These are phyloP conservation scores for Fringilla coelebs DNA, from an alignment of 2,797 vertebrate genomes.

Conservation along the genomic window DNA sequence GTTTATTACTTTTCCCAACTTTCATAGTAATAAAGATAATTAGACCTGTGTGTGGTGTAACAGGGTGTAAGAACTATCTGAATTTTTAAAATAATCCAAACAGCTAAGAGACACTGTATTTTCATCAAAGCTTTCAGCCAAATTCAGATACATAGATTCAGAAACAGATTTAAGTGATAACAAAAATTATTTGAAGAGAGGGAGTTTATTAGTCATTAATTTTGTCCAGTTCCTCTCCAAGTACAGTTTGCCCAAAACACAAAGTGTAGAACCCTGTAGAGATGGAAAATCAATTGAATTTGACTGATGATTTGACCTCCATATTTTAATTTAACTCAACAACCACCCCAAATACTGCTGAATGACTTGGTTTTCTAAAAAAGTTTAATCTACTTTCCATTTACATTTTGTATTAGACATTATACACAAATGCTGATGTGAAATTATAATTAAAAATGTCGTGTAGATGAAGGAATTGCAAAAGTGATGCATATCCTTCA, in stretches of 20 bases:
- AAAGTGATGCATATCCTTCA: neutral
- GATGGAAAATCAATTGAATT: neutral
- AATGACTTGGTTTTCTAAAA: neutral
- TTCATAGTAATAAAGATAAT: neutral
- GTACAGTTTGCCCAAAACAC: neutral
- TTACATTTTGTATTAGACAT: neutral
- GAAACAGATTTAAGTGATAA: neutral
- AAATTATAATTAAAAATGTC: conserved; percentile 15
- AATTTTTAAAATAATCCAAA: neutral
- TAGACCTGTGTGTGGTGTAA: neutral
- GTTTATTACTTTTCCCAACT: neutral
- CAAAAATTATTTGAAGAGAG: neutral
- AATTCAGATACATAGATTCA: neutral
- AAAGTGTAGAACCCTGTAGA: neutral
- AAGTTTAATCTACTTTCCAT: neutral
- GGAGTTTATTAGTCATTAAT: neutral
- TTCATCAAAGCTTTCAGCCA: neutral
- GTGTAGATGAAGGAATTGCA: conserved; percentile 11
- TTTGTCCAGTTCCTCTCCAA: neutral
- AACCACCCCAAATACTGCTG: neutral
- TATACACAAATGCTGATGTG: neutral
- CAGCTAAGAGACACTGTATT: neutral
- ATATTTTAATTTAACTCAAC: neutral
- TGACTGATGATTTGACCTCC: neutral
- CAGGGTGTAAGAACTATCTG: neutral